Evolutionary conservation across 2,113 vertebrate genomes (phyloP).

Genomic region (Benthochromis sp.): DNA sequence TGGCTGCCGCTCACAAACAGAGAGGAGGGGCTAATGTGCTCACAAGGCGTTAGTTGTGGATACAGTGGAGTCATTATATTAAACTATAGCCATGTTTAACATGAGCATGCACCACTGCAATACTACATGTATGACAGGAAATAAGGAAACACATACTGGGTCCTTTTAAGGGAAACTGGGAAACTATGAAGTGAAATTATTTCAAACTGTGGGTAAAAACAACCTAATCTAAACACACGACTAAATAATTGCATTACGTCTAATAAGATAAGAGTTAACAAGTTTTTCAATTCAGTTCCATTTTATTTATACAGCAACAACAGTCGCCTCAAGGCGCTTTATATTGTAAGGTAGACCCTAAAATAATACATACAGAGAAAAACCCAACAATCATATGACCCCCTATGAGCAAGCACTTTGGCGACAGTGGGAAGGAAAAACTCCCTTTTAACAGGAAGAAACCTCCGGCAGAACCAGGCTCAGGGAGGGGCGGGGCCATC

Average conservation of each 20-base stretch:
- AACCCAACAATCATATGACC: background rate
- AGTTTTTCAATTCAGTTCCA: fast-evolving
- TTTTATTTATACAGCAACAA: background rate
- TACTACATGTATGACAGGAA: background rate
- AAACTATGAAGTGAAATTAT: background rate
- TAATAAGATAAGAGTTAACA: background rate
- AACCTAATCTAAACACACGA: background rate
- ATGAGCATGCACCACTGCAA: background rate
- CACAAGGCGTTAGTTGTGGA: background rate
- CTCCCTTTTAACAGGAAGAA: background rate
- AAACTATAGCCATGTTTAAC: background rate
- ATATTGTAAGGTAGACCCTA: background rate
- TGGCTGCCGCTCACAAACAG: background rate
- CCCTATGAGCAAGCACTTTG: background rate
- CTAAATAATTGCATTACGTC: background rate
- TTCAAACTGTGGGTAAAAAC: background rate
- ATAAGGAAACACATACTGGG: background rate
- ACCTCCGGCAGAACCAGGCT: fast-evolving
- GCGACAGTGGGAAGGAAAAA: background rate
- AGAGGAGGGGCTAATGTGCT: background rate
- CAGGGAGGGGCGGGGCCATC: background rate
- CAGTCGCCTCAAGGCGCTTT: background rate
- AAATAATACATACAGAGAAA: fast-evolving
- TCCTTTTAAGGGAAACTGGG: background rate
- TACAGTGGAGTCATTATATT: background rate